Evolutionary conservation across 2,797 vertebrate genomes (phyloP).

Genomic region (Masticophis lateralis): DNA sequence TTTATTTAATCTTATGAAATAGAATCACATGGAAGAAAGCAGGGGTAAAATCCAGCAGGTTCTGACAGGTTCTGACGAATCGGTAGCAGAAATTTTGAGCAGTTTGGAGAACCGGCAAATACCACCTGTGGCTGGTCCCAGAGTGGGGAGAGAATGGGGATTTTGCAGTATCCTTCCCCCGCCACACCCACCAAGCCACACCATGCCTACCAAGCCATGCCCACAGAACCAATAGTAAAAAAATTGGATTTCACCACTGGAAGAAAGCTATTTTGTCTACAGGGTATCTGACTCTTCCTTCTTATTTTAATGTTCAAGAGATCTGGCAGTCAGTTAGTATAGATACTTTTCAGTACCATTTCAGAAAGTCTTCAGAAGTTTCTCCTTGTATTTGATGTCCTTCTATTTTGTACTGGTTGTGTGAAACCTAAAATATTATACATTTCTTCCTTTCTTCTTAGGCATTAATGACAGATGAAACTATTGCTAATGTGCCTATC

Average conservation of each 20-base stretch:
- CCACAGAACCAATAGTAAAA: too few relatives aligned
- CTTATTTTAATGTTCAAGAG: background rate
- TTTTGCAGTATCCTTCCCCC: too few relatives aligned
- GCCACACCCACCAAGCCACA: too few relatives aligned
- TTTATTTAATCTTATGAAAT: background rate
- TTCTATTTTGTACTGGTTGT: background rate
- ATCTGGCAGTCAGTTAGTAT: background rate
- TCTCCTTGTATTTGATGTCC: background rate
- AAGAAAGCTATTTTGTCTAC: background rate
- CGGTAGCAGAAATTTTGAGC: too few relatives aligned
- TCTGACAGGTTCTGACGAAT: too few relatives aligned
- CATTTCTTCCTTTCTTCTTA: conserved; percentile 59
- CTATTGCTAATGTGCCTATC: conserved; percentile 95
- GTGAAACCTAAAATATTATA: conserved; percentile 1
- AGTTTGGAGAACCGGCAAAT: too few relatives aligned
- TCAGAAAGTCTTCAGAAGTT: background rate
- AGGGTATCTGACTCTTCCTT: background rate
- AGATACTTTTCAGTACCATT: background rate
- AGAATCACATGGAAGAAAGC: background rate
- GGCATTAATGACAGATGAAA: conserved; percentile 98
- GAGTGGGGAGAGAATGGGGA: too few relatives aligned
- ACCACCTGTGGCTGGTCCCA: too few relatives aligned
- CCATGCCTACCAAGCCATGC: too few relatives aligned
- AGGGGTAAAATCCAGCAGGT: too few relatives aligned
- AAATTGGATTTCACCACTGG: background rate